These are phyloP conservation scores for Nothobranchius furzeri DNA, from an alignment of 2,113 vertebrate genomes.

Conservation along the genomic window DNA sequence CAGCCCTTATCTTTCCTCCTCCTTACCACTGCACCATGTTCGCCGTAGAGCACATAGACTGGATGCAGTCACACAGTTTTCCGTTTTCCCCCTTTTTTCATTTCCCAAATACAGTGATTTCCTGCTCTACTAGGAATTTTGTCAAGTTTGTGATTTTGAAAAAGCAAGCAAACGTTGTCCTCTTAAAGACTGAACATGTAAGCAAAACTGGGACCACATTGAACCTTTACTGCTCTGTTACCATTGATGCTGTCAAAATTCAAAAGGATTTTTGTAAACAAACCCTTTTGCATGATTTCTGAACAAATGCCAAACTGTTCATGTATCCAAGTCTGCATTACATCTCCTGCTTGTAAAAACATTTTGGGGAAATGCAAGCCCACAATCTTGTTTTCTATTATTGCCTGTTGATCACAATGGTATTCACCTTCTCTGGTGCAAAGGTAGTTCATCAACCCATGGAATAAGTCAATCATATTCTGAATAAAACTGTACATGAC, in stretches of 20 bases:
- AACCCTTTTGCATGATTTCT: no score
- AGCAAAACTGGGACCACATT: not conserved
- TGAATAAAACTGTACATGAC: no score
- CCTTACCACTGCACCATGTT: slow-evolving; percentile 52
- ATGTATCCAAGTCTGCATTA: no score
- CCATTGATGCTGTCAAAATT: not conserved
- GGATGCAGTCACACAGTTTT: slow-evolving; percentile 37
- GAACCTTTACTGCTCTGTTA: not conserved
- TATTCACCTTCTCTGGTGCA: no score
- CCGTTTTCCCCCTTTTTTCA: slow-evolving; percentile 13
- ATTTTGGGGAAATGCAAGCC: no score
- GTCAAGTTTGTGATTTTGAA: slow-evolving; percentile 2
- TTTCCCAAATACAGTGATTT: slow-evolving; percentile 15
- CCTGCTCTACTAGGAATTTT: slow-evolving; percentile 19
- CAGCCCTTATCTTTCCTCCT: slow-evolving; percentile 62
- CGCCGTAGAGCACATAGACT: slow-evolving; percentile 55
- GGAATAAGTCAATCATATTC: no score
- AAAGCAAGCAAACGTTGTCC: not conserved
- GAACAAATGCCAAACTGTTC: no score
- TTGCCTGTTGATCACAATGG: no score
- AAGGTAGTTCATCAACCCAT: no score
- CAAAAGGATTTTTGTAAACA: not conserved
- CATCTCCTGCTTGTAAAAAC: no score
- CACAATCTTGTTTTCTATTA: no score
- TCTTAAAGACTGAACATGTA: slow-evolving; percentile 22